Percentiles rank a stretch among this genome's conserved stretches.
Conservation (phyloP, 2,113 vertebrate genomes). For the Cichladusa arquata region DNA sequence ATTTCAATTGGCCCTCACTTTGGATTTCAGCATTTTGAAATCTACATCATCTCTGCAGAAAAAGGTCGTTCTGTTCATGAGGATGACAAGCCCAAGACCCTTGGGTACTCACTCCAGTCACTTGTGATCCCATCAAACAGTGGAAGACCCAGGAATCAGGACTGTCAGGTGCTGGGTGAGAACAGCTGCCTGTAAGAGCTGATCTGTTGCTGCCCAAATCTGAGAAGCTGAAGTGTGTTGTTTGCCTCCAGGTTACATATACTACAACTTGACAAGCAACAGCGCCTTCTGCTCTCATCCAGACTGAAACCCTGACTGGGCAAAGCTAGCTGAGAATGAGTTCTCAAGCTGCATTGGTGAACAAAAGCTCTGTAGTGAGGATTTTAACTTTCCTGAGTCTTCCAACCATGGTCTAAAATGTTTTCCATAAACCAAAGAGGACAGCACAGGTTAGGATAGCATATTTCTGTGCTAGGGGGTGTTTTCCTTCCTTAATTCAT, state of each 20-base stretch:
- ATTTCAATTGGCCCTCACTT: constrained; percentile 76
- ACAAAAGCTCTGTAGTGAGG: neutral
- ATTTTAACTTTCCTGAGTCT: neutral
- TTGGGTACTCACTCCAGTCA: constrained; percentile 42
- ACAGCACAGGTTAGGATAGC: neutral
- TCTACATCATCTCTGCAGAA: constrained; percentile 68
- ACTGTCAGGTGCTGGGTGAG: constrained; percentile 41
- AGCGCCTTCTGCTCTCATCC: neutral
- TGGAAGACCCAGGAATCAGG: constrained; percentile 36
- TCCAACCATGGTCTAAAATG: neutral
- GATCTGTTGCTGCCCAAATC: neutral
- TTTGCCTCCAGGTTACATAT: neutral
- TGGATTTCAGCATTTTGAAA: constrained; percentile 71
- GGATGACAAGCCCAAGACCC: constrained; percentile 58
- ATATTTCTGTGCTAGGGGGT: neutral
- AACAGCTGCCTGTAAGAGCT: constrained; percentile 20
- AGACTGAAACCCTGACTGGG: neutral
- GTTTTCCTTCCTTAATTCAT: neutral
- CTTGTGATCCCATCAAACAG: constrained; percentile 52
- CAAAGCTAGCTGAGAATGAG: neutral
- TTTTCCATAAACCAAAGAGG: neutral
- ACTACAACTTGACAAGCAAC: neutral
- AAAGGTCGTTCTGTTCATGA: constrained; percentile 50
- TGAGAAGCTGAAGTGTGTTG: neutral
- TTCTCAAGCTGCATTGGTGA: neutral